Evolutionary conservation across 2,888 invertebrate genomes (phyloP).

Genomic region (Heliconius hortense): DNA sequence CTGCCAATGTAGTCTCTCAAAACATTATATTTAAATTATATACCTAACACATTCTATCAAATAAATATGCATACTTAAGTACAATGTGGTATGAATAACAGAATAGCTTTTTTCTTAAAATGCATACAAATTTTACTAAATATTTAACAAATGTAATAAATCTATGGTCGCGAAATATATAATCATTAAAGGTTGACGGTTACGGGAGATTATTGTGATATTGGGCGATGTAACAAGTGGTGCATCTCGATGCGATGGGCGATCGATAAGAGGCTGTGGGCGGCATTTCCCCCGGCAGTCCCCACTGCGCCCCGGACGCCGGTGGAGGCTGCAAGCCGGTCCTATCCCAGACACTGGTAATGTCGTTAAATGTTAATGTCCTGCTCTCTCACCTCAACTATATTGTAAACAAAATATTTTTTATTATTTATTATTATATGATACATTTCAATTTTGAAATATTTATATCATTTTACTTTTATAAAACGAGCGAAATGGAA

Average conservation of each 20-base stretch:
- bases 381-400: conserved; percentile 36
- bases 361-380: conserved; percentile 38
- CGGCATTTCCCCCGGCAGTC: conserved; percentile 40
- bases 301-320: conserved; percentile 44
- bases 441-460: neutral
- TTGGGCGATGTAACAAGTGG: conserved; percentile 71
- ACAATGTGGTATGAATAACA: neutral
- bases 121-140: neutral
- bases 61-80: neutral
- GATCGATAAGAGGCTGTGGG: conserved; percentile 55
- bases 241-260: conserved; percentile 60
- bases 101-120: neutral
- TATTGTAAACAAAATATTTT: conserved; percentile 16
- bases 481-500: neutral
- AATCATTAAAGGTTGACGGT: neutral
- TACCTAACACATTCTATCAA: neutral
- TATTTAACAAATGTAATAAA: neutral
- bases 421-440: neutral
- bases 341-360: conserved; percentile 42
- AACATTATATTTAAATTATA: neutral
- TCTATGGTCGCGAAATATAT: neutral
- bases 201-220: conserved; percentile 34
- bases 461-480: neutral
- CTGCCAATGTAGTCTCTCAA: neutral
- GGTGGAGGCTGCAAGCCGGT: conserved; percentile 39